A percentile compares a stretch with the other conserved stretches of the same genome.
phyloP scores from a whole-genome alignment of 1,140 invertebrate genomes.

The Oppia nitens region DNA sequence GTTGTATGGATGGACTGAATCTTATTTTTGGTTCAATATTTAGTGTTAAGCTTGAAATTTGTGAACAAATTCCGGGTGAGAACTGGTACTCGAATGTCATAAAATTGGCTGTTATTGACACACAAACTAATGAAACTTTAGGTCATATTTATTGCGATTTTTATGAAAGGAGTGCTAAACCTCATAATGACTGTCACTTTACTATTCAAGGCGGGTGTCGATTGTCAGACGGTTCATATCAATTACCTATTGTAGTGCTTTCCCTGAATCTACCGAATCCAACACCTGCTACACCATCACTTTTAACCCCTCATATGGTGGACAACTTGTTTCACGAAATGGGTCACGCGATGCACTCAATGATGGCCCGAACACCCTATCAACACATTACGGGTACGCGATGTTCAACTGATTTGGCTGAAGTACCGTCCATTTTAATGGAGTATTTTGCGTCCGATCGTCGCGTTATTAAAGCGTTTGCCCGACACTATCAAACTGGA shows the following conservation, averaged over 20 bases:
- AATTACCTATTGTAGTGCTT: slow-evolving; percentile 54
- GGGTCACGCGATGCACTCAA: slow-evolving; percentile 98
- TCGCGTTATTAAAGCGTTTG: slow-evolving; percentile 65
- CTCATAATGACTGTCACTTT: slow-evolving; percentile 95
- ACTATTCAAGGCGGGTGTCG: slow-evolving; percentile 83
- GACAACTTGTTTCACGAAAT: slow-evolving; percentile 98
- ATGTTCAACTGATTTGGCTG: slow-evolving; percentile 92
- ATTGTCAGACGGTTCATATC: slow-evolving; percentile 45
- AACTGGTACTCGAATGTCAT: slow-evolving; percentile 69
- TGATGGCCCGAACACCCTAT: slow-evolving; percentile 82
- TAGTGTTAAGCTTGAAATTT: slow-evolving; percentile 51
- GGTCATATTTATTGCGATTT: slow-evolving; percentile 97
- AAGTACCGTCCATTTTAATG: slow-evolving; percentile 95
- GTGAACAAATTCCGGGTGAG: slow-evolving; percentile 54
- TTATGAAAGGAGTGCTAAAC: slow-evolving; percentile 70
- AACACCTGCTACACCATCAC: slow-evolving; percentile 42
- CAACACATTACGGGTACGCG: slow-evolving; percentile 95
- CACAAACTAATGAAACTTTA: slow-evolving; percentile 56
- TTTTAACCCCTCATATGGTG: slow-evolving; percentile 62
- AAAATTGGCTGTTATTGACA: slow-evolving; percentile 56
- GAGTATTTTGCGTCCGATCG: slow-evolving; percentile 90
- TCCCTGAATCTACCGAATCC: slow-evolving; percentile 70
- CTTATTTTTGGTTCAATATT: slow-evolving; percentile 61
- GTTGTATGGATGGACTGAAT: slow-evolving; percentile 89
- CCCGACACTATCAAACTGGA: slow-evolving; percentile 74